A percentile compares a stretch with the other conserved stretches of the same genome.
Evolutionary conservation across 2,113 vertebrate genomes (phyloP).

Genomic region (Corydoras sp.): DNA sequence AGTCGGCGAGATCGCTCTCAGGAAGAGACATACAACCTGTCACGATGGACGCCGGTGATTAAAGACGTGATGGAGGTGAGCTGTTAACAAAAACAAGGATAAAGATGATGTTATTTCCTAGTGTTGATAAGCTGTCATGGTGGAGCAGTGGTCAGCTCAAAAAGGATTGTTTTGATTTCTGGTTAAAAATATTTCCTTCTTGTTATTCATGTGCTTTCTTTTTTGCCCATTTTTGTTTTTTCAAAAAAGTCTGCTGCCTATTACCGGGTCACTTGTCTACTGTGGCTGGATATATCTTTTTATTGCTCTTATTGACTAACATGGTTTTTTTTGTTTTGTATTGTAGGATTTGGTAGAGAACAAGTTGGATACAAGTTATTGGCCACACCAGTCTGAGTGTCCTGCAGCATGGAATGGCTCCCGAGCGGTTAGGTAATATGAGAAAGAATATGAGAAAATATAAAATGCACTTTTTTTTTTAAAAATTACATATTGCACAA

Average conservation of each 20-base stretch:
- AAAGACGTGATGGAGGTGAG: constrained; percentile 94
- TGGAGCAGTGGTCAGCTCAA: no score
- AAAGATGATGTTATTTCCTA: no score
- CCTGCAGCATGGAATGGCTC: constrained; percentile 91
- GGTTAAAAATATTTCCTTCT: no score
- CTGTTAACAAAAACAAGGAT: background rate
- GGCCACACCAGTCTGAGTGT: constrained; percentile 85
- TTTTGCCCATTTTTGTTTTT: no score
- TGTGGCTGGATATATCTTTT: background rate
- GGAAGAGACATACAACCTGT: constrained; percentile 86
- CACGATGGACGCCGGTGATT: constrained; percentile 89
- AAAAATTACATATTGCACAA: no score
- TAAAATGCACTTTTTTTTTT: no score
- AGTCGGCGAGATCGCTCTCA: constrained; percentile 77
- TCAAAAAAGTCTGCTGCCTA: no score
- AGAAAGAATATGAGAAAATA: background rate
- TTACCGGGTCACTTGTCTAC: no score
- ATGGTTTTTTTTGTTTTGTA: constrained; percentile 19
- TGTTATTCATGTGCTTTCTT: no score
- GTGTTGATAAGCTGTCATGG: no score
- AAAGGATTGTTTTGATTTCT: no score
- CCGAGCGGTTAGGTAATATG: constrained; percentile 59
- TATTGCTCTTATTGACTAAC: background rate
- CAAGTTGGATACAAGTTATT: constrained; percentile 85
- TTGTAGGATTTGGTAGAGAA: constrained; percentile 85